phyloP scores from a whole-genome alignment of 2,113 vertebrate species.

The Mohoua ochrocephala region DNA sequence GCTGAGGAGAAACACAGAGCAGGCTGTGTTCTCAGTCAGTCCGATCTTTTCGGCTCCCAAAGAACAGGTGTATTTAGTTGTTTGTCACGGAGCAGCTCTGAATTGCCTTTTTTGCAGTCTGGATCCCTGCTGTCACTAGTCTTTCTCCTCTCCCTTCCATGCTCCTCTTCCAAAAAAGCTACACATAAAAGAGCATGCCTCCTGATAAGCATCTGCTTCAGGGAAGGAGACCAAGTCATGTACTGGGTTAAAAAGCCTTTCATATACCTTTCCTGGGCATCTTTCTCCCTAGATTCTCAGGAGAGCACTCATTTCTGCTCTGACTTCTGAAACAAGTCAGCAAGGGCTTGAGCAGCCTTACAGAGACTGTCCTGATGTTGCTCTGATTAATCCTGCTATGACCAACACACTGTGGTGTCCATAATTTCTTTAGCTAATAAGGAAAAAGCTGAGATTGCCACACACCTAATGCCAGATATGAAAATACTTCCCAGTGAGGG shows the following conservation, averaged over 20 bases:
- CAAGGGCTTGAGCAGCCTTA: background rate
- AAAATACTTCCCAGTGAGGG: background rate
- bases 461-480: background rate
- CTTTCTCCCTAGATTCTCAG: background rate
- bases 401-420: background rate
- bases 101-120: background rate
- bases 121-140: background rate
- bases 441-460: background rate
- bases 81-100: background rate
- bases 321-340: background rate
- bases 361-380: background rate
- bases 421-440: background rate
- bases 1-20: background rate
- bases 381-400: background rate
- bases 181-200: background rate
- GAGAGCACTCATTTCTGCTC: background rate
- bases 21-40: background rate
- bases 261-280: background rate
- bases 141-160: background rate
- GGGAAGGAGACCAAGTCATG: background rate
- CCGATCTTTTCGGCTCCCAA: background rate
- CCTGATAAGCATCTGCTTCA: background rate
- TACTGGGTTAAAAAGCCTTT: background rate
- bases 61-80: background rate
- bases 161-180: background rate